These are phyloP conservation scores for Lepidurus apus DNA, from an alignment of 1,140 invertebrate species.

Conservation along the genomic window DNA sequence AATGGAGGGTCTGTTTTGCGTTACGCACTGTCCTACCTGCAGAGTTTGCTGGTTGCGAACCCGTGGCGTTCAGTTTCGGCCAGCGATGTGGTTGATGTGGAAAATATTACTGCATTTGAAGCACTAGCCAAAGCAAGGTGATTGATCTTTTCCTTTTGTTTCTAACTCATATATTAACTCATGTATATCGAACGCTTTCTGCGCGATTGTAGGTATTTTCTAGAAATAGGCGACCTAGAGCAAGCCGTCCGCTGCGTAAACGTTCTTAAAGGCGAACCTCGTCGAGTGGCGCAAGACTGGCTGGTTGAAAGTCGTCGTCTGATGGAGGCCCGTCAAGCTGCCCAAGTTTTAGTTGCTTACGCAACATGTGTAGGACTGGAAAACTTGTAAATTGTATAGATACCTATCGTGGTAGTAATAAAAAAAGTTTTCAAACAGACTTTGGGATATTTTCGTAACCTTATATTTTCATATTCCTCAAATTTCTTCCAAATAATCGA, in stretches of 20 bases:
- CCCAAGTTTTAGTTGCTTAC: conserved; percentile 76
- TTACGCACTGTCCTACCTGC: conserved; percentile 82
- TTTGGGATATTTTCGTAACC: background rate
- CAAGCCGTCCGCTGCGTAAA: conserved; percentile 85
- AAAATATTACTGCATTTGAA: conserved; percentile 72
- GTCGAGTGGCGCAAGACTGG: conserved; percentile 77
- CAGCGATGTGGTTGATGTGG: conserved; percentile 61
- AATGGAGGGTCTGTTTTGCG: conserved; percentile 67
- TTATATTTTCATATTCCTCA: background rate
- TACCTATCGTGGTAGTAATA: conserved; percentile 12
- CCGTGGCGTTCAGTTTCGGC: conserved; percentile 56
- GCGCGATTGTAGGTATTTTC: conserved; percentile 59
- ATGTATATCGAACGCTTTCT: background rate
- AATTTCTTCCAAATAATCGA: no score
- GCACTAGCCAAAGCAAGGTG: conserved; percentile 79
- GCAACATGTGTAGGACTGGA: conserved; percentile 49
- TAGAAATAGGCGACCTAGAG: conserved; percentile 77
- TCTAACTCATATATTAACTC: conserved; percentile 35
- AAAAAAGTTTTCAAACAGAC: background rate
- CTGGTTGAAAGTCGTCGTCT: conserved; percentile 73
- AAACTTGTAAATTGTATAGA: conserved; percentile 31
- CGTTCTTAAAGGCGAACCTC: conserved; percentile 74
- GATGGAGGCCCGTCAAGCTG: conserved; percentile 85
- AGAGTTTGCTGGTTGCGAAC: conserved; percentile 55
- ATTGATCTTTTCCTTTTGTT: conserved; percentile 34